phyloP scores from a whole-genome alignment of 2,113 vertebrate species.

The Prunella himalayana region DNA sequence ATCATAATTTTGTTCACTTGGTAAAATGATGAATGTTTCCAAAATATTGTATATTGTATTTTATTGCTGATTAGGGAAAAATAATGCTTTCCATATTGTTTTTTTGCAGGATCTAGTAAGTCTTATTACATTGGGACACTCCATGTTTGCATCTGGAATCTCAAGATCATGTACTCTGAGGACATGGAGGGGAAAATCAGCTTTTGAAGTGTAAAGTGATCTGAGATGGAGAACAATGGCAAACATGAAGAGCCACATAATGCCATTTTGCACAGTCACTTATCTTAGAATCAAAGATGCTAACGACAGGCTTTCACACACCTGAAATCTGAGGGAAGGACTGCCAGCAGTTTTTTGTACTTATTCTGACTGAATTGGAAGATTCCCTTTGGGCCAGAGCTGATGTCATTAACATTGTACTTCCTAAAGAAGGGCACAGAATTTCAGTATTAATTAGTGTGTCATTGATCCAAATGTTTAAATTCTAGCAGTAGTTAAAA shows the following conservation, averaged over 20 bases:
- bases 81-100: neutral
- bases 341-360: neutral
- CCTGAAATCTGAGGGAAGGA: neutral
- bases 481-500: neutral
- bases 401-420: neutral
- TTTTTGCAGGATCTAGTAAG: neutral
- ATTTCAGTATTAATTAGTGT: conserved; percentile 6
- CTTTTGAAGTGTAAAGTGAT: neutral
- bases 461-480: neutral
- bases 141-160: neutral
- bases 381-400: neutral
- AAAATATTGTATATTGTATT: neutral
- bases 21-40: neutral
- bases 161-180: neutral
- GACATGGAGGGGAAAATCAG: neutral
- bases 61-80: neutral
- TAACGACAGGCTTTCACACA: neutral
- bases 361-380: neutral
- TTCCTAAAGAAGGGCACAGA: neutral
- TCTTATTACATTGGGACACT: neutral
- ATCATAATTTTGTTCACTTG: neutral
- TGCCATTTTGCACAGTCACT: neutral
- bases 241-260: neutral
- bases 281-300: neutral
- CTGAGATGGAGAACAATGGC: neutral